phyloP scores from a whole-genome alignment of 2,888 invertebrate species.

The Archips xylosteana region DNA sequence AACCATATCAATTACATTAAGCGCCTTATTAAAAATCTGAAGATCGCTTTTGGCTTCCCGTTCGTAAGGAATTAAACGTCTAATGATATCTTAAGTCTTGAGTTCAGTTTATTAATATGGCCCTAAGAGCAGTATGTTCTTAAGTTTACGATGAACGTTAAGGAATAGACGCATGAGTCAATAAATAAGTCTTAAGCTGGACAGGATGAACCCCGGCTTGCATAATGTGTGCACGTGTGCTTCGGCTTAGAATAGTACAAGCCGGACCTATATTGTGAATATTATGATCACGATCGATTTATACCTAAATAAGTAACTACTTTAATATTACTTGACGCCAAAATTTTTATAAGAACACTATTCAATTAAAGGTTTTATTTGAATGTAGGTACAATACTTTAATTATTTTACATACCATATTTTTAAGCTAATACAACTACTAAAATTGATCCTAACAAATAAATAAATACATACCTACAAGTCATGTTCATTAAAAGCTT shows the following conservation, averaged over 20 bases:
- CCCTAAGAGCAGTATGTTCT: not conserved
- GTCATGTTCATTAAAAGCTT: no score
- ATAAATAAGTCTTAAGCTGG: slow-evolving; percentile 15
- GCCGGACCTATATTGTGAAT: not conserved
- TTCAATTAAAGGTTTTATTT: no score
- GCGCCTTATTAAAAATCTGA: no score
- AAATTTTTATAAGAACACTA: no score
- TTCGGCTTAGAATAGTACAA: not conserved
- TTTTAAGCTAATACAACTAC: no score
- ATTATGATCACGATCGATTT: not conserved
- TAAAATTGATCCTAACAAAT: no score
- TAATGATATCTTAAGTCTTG: not conserved
- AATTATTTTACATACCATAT: no score
- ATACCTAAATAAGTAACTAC: not conserved
- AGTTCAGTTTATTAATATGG: slow-evolving; percentile 1
- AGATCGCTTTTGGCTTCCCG: not conserved
- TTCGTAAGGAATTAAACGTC: not conserved
- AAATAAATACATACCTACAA: no score
- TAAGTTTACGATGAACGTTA: not conserved
- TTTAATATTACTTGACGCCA: no score
- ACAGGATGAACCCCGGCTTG: slow-evolving; percentile 23
- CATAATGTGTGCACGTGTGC: slow-evolving; percentile 32
- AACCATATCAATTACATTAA: no score
- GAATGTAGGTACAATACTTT: no score
- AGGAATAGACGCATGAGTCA: slow-evolving; percentile 17